Conservation (phyloP, 2,797 vertebrate species). For the Pangasius larnaudii region DNA sequence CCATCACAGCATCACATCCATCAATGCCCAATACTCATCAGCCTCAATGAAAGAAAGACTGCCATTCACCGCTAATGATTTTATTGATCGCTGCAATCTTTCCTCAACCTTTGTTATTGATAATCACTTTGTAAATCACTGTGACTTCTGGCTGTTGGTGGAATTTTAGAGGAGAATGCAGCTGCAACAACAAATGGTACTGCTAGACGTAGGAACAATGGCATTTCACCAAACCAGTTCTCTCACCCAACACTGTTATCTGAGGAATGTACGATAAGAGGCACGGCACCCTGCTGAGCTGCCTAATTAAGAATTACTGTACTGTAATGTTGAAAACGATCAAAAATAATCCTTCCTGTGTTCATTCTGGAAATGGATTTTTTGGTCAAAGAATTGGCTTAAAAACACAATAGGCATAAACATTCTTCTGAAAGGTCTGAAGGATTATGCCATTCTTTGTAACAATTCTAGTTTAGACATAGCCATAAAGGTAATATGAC, state of each 20-base stretch:
- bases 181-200: constrained; percentile 35
- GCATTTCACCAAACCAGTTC: constrained; percentile 49
- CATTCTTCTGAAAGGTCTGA: neutral
- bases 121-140: constrained; percentile 13
- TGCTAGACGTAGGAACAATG: constrained; percentile 31
- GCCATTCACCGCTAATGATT: constrained; percentile 45
- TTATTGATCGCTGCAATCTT: constrained; percentile 49
- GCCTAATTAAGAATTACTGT: constrained; percentile 47
- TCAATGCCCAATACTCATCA: constrained; percentile 42
- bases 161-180: constrained; percentile 33
- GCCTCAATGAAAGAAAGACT: constrained; percentile 33
- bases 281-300: constrained; percentile 40
- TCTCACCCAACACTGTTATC: constrained; percentile 52
- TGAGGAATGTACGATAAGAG: constrained; percentile 53
- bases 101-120: constrained; percentile 27
- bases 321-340: constrained; percentile 44
- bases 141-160: constrained; percentile 37
- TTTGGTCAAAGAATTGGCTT: neutral
- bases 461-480: constrained; percentile 8
- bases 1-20: constrained; percentile 11
- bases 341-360: constrained; percentile 1
- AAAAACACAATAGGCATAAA: neutral
- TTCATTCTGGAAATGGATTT: neutral
- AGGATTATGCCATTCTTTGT: neutral
- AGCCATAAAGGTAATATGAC: neutral